phyloP scores from a whole-genome alignment of 2,113 vertebrate genomes.

The Thamnophis sirtalis region DNA sequence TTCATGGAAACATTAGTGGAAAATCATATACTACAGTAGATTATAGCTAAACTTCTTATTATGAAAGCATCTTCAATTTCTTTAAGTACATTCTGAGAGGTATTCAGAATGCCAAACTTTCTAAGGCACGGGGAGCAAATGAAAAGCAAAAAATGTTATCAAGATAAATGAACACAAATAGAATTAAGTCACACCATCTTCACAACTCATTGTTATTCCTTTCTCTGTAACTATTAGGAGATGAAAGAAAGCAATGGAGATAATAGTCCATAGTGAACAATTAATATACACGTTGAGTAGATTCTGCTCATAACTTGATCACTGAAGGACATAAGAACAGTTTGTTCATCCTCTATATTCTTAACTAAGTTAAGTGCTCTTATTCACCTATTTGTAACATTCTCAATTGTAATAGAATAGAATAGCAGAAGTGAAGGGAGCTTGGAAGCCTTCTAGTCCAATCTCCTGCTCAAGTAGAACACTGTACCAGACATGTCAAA shows the following conservation, averaged over 20 bases:
- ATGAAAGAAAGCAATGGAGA: not conserved
- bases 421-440: not conserved
- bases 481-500: not conserved
- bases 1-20: not conserved
- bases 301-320: not conserved
- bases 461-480: not conserved
- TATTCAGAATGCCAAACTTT: not conserved
- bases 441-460: not conserved
- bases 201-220: not conserved
- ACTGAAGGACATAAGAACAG: not conserved
- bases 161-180: not conserved
- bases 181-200: not conserved
- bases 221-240: not conserved
- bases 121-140: not conserved
- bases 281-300: not conserved
- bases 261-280: not conserved
- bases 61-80: not conserved
- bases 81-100: not conserved
- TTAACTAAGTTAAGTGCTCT: not conserved
- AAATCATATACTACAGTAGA: constrained; percentile 2
- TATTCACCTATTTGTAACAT: not conserved
- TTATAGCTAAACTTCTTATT: not conserved
- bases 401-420: not conserved
- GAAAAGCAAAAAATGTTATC: not conserved
- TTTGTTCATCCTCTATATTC: not conserved